Evolutionary conservation across 2,797 vertebrate genomes (phyloP), one percentile per base, ranked within the genome.

Genomic region (Peromyscus eremicus): DNA sequence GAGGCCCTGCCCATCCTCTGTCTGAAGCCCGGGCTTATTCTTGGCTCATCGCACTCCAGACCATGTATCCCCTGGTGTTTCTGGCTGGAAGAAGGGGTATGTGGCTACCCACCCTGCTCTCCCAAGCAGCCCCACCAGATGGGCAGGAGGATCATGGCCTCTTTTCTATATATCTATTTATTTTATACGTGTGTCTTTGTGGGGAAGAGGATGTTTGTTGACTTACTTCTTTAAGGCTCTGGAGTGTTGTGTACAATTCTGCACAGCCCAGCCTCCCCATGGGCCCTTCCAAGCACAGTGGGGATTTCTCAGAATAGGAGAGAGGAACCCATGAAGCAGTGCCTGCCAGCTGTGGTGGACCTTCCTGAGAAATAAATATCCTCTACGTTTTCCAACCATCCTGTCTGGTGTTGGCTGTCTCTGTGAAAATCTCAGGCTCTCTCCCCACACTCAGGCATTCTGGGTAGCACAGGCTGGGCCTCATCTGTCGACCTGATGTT

Each of bases 181-280:
- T 96, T 97, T 98, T 81, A 93, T 98, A 96, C 40, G 82, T 94
- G 95, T 91, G 92, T 89, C 13, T 95, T 93, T 16, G 97, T 62
- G 97, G 76, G 96, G 37, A 97, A 27, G 97, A 80, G 97, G 62
- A 79, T 55, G 95, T 94, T 97, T 34, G 96, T 96, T 87, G 97
- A 97, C 98, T 98, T 97, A 96, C 95, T 98, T 98, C 97, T 98
- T 98, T 97, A 97, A 98, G 95, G 98, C 97, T 96, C 89, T 81
- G 79, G 96, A 94, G 97, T 97, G 96, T 95, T 40, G 92, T 93
- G 93, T 97, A 37, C 92, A 90, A 87, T 94, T 97, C 62, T 93
- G 76, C 55, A 91, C 43, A 83, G 76, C 92, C 87, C 92, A 27
- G 76, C 91, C 95, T 95, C 91, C 94, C 93, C 75, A 4, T 0